These are phyloP conservation scores for Sussaba pulchella DNA, from an alignment of 2,888 invertebrate genomes.

Conservation along the genomic window DNA sequence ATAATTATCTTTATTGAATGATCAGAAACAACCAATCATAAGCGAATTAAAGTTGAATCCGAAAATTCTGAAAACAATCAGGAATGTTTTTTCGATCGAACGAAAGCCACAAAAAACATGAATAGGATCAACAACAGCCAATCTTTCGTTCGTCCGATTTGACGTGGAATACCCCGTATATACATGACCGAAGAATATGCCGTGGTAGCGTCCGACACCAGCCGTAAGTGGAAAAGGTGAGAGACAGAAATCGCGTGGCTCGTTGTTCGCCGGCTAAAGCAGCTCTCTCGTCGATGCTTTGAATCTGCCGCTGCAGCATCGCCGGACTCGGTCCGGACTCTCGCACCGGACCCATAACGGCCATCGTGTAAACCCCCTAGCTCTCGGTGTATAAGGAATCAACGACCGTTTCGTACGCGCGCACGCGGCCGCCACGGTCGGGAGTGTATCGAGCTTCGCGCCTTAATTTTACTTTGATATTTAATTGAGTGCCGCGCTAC, in stretches of 20 bases:
- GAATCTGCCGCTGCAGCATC: slow-evolving; percentile 58
- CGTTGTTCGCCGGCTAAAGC: slow-evolving; percentile 41
- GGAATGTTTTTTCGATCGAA: too few species aligned
- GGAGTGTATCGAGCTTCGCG: too few species aligned
- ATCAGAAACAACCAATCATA: too few species aligned
- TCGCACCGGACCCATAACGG: slow-evolving; percentile 1
- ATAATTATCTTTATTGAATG: too few species aligned
- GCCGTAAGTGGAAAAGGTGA: slow-evolving; percentile 61
- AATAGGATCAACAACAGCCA: too few species aligned
- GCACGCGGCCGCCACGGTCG: not conserved
- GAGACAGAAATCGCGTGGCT: slow-evolving; percentile 52
- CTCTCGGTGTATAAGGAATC: slow-evolving; percentile 51
- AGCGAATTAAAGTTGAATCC: too few species aligned
- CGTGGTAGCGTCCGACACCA: not conserved
- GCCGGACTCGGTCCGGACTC: not conserved
- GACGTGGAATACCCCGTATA: not conserved
- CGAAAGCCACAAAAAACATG: too few species aligned
- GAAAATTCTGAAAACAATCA: too few species aligned
- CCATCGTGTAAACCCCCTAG: slow-evolving; percentile 23
- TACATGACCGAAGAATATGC: not conserved
- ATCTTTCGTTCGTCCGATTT: too few species aligned
- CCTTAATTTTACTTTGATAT: slow-evolving; percentile 57
- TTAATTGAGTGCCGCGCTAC: slow-evolving; percentile 53
- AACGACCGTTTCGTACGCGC: slow-evolving; percentile 22
- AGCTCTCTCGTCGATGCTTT: slow-evolving; percentile 44